Evolutionary conservation across 2,888 invertebrate species (phyloP), one percentile per base, ranked within the genome.

Genomic region (Sphaeridia pumilis): DNA sequence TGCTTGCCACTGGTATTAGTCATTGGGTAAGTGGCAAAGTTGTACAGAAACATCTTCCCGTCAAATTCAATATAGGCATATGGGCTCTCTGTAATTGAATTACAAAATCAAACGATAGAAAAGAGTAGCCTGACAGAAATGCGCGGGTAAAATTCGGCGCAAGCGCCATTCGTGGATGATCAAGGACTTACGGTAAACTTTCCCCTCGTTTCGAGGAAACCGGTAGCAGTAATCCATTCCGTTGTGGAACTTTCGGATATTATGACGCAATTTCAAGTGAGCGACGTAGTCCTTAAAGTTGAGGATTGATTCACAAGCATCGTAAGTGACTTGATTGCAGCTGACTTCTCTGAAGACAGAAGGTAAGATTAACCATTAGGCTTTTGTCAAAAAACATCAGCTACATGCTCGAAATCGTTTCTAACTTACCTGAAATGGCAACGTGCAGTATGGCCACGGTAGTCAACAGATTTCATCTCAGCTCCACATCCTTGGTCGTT

Each of bases 61-160:
- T 49, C 49, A 31, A 38, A 49, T 43, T 43, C 43, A 22, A 49
- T 49, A 34, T 4, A 28, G 26, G 49, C 49, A 21, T 49, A 49
- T 2, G 49, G 49, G n/a, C 42, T 49, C 34, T 49, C 49, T 49
- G 42, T 2, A 36, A 25, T 24, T n/a, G 5, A 14, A 45, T 4
- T 22, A 45, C n/a, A n/a, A n/a, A n/a, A n/a, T n/a, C n/a, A n/a
- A n/a, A n/a, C n/a, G n/a, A n/a, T n/a, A n/a, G n/a, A n/a, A n/a
- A n/a, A n/a, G n/a, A n/a, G n/a, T n/a, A n/a, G n/a, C n/a, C n/a
- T n/a, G n/a, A n/a, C n/a, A n/a, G n/a, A n/a, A n/a, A n/a, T n/a
- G n/a, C n/a, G n/a, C n/a, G n/a, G n/a, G n/a, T n/a, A n/a, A n/a
- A n/a, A n/a, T n/a, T n/a, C n/a, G n/a, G n/a, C n/a, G n/a, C n/a